Evolutionary conservation across 2,113 vertebrate genomes (phyloP).

Genomic region (Rynchops niger): DNA sequence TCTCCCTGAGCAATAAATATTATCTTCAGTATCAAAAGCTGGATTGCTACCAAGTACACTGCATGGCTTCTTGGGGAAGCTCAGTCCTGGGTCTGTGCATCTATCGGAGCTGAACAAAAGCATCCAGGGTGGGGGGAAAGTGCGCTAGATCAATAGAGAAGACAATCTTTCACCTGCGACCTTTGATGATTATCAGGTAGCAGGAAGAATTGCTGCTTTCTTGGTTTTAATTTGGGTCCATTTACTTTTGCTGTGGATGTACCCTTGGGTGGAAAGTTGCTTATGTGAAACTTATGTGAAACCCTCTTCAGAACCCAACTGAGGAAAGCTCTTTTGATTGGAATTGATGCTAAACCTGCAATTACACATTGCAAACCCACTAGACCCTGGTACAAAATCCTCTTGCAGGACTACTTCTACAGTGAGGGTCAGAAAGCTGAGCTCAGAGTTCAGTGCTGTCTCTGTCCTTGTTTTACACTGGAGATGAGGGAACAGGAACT

Average conservation of each 20-base stretch:
- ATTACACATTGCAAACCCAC: background rate
- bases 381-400: background rate
- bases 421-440: background rate
- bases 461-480: background rate
- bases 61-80: background rate
- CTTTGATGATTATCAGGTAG: background rate
- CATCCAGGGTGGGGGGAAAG: background rate
- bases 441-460: background rate
- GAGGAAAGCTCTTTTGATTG: background rate
- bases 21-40: constrained; percentile 5
- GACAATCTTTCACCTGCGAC: background rate
- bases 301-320: background rate
- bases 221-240: background rate
- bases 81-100: background rate
- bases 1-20: background rate
- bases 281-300: background rate
- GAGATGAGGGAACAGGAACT: background rate
- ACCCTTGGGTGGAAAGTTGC: background rate
- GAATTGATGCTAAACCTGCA: background rate
- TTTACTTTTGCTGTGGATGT: background rate
- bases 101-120: background rate
- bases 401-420: background rate
- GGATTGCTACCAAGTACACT: constrained; percentile 23
- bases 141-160: background rate
- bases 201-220: background rate